Base-by-base conservation (phyloP, 2,113 vertebrate species). In the Triplophysa dalaica region DNA sequence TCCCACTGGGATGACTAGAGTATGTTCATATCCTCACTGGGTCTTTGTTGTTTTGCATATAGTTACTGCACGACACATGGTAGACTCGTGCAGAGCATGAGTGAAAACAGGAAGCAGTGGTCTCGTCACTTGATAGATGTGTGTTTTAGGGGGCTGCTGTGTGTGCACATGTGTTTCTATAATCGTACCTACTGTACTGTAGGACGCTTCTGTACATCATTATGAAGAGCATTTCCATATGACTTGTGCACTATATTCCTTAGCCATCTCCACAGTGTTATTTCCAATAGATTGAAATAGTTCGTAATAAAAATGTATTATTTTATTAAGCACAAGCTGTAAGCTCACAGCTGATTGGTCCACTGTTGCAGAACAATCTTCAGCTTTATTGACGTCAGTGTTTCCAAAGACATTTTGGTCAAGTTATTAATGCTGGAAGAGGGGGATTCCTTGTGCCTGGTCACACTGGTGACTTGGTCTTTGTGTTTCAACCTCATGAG, bases 51-150 rank as follows among this genome's bases (percentile, higher is more conserved):
- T 50, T 54, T 70, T 54, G 69, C 52, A 9, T 17, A 13, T 61
- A 2, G n/a, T 74, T 72, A 60, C 70, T 61, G 70, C 33, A 61
- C 33, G 60, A 38, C 70, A 74, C 70, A 74, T 74, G 70, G 70
- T 74, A 43, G 41, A 33, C 70, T 60, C 61, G 54, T 73, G 70
- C 54, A 21, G n/a, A 61, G 6, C 33, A 24, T 61, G 12, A 60
- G 54, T 74, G 70, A 33, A 74, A 74, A 74, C 70, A 74, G 70
- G 70, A 74, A 74, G 60, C 1, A 4, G 70, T 74, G 70, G 70
- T 74, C 70, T 74, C 54, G 54, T 74, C 70, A 60, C 56, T 74
- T 61, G 70, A 74, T 73, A 60, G 70, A 73, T 74, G 70, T 60
- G 70, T 73, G 54, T 43, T 21, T 8, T 68, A 48, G 41, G 5